Evolutionary conservation across 2,797 vertebrate genomes (phyloP).

Genomic region (Tarsius wallacei): DNA sequence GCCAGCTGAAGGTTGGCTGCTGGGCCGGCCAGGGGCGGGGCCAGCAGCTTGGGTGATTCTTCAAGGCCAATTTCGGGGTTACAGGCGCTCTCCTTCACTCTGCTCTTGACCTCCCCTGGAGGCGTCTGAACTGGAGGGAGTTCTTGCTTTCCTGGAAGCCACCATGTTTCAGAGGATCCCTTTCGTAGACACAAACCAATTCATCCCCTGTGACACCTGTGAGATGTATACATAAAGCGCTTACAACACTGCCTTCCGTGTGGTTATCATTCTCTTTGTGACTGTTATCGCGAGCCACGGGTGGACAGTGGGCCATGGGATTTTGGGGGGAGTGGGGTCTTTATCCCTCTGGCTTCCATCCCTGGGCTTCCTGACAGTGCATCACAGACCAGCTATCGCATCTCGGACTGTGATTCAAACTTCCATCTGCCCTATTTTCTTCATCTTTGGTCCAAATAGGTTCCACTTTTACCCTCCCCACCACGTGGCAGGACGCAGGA

Average conservation of each 20-base stretch:
- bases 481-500: neutral
- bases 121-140: neutral
- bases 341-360: neutral
- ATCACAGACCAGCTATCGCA: neutral
- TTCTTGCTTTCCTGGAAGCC: neutral
- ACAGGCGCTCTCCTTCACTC: neutral
- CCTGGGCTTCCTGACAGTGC: neutral
- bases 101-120: neutral
- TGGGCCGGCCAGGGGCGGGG: neutral
- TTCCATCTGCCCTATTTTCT: neutral
- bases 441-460: neutral
- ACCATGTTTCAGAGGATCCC: neutral
- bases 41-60: neutral
- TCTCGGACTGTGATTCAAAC: neutral
- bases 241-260: neutral
- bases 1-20: neutral
- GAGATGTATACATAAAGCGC: neutral
- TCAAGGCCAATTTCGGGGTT: neutral
- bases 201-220: neutral
- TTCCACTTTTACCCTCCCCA: no score
- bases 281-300: neutral
- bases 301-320: neutral
- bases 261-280: neutral
- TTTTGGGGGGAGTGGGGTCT: neutral
- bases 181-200: neutral